Evolutionary conservation across 2,113 vertebrate species (phyloP).

Genomic region (Saguinus imperator): DNA sequence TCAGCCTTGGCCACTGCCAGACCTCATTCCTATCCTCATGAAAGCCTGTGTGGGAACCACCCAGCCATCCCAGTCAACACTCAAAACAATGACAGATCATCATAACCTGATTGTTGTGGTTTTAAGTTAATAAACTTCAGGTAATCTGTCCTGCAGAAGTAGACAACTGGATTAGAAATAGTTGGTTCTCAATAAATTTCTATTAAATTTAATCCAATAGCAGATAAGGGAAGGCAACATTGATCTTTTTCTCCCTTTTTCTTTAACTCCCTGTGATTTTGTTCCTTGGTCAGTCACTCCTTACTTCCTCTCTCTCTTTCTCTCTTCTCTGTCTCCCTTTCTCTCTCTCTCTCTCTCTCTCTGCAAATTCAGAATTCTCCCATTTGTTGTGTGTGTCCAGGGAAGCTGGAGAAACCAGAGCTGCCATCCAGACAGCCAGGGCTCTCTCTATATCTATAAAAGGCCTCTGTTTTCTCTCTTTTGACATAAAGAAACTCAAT

Average conservation of each 20-base stretch:
- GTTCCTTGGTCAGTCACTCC: background rate
- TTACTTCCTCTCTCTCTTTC: background rate
- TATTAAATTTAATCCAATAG: background rate
- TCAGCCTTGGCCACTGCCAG: background rate
- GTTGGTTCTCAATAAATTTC: background rate
- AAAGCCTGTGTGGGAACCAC: background rate
- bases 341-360: background rate
- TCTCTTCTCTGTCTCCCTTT: background rate
- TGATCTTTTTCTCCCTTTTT: background rate
- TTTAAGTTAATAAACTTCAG: background rate
- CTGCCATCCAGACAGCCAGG: background rate
- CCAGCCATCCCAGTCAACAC: background rate
- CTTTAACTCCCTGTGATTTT: background rate
- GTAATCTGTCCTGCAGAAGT: background rate
- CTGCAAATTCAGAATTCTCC: background rate
- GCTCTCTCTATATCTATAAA: background rate
- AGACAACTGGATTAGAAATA: background rate
- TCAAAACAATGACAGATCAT: background rate
- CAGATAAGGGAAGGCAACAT: background rate
- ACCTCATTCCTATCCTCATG: background rate
- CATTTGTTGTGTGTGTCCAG: background rate
- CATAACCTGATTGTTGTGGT: too few species aligned
- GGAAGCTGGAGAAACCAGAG: background rate
- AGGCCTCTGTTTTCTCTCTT: background rate
- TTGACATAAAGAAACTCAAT: background rate